Evolutionary conservation across 2,797 vertebrate genomes (phyloP), one percentile per base, ranked within the genome.

Genomic region (Sebastes baramenuke): DNA sequence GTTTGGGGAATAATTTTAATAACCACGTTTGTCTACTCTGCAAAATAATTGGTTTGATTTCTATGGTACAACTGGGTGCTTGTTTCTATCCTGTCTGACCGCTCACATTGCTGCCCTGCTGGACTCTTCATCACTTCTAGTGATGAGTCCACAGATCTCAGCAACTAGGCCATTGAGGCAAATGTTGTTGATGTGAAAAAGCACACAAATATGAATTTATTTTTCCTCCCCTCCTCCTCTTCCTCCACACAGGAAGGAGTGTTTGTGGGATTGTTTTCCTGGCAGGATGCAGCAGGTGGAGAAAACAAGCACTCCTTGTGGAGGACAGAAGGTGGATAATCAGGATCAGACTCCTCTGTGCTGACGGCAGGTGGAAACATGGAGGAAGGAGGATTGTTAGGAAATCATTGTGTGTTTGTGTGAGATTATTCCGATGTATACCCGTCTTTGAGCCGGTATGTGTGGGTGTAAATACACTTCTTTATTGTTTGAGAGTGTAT

Each of bases 341-440:
- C 22, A 49, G 64, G 77, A 84, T 76, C 22, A 49, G 64, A 72
- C 65, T 60, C 54, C 13, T 59, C 58, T 56, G 70, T 62, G 71
- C 55, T 60, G 75, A 60, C 24, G 9, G 71, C 42, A 54, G 67
- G 30, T 55, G 74, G 49, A 77, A 62, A 56, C 22, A 46, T 24
- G 67, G 52, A 81, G 80, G 67, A 36, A 20, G 67, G 38, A 81
- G 80, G 73, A 25, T 38, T 69, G 32, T 75, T 27, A 62, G 61
- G 54, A 42, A 60, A 60, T 7, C n/a, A 49, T 4, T 11, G 22
- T 22, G 30, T 67, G 49, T 76, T 58, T 38, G 24, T 56, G 60
- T 60, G 36, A 36, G 61, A 64, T 30, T 20, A 67, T 49, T 34
- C 30, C 20, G 59, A 64, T 18, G 12, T 6, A 5, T 8, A 11